Conservation (phyloP, 2,797 vertebrate genomes). For the Enteromius treurensis region DNA sequence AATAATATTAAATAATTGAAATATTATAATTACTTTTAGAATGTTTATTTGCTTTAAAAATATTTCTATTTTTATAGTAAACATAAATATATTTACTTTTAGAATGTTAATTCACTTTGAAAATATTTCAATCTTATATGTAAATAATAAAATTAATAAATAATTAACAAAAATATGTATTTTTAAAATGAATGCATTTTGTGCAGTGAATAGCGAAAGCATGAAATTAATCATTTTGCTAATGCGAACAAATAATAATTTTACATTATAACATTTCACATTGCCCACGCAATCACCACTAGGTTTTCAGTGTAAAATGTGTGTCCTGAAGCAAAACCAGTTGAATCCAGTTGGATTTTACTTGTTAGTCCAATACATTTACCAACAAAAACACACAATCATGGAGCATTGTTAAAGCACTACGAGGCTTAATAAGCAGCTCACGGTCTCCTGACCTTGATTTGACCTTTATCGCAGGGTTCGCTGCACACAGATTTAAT, state of each 20-base stretch:
- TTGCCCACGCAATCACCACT: not conserved
- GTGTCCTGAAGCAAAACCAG: not conserved
- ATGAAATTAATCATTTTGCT: not conserved
- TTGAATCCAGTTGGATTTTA: not conserved
- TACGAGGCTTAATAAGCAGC: not conserved
- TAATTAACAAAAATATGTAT: not conserved
- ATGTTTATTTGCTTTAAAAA: not conserved
- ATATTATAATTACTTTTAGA: not conserved
- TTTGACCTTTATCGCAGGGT: constrained; percentile 95
- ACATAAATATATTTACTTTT: not conserved
- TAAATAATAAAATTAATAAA: not conserved
- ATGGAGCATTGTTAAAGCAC: not conserved
- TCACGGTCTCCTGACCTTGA: constrained; percentile 83
- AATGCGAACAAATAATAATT: not conserved
- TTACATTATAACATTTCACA: too few species aligned
- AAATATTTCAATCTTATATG: not conserved
- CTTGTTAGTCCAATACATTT: not conserved
- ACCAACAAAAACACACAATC: not conserved
- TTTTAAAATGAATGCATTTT: not conserved
- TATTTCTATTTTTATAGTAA: not conserved
- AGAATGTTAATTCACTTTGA: not conserved
- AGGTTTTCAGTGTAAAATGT: not conserved
- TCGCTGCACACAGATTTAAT: constrained; percentile 98
- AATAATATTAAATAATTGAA: not conserved
- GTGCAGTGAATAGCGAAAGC: not conserved